These are phyloP conservation scores for Octopus sinensis DNA, from an alignment of 1,140 invertebrate genomes.

Conservation along the genomic window DNA sequence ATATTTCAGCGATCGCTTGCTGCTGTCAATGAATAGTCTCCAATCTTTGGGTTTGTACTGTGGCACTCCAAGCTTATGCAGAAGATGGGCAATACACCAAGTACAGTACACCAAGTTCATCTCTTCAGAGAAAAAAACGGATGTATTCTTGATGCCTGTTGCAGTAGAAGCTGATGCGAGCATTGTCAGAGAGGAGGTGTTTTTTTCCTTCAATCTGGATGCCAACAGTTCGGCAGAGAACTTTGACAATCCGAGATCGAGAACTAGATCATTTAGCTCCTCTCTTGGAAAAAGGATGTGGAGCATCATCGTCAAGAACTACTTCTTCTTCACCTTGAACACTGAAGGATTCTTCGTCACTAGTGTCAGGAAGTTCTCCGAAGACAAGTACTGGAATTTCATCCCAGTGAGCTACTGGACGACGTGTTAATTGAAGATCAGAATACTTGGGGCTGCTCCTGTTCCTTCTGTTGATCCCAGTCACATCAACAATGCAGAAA, in stretches of 20 bases:
- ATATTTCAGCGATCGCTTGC: not conserved
- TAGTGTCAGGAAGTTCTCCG: not conserved
- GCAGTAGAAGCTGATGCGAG: not conserved
- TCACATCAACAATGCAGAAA: not conserved
- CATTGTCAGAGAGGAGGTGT: not conserved
- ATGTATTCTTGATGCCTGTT: not conserved
- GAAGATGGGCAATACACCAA: not conserved
- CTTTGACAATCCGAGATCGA: conserved; percentile 6
- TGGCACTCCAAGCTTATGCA: not conserved
- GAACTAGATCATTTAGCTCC: conserved; percentile 10
- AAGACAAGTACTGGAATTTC: not conserved
- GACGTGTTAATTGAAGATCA: not conserved
- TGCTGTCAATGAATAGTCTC: conserved; percentile 4
- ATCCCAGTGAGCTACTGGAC: not conserved
- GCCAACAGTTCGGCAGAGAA: not conserved
- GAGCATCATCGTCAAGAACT: not conserved
- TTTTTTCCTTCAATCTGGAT: not conserved
- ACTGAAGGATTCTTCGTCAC: not conserved
- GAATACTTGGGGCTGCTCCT: not conserved
- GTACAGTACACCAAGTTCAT: not conserved
- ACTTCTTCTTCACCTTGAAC: not conserved
- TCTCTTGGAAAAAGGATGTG: not conserved
- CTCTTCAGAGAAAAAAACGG: not conserved
- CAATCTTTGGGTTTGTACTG: not conserved
- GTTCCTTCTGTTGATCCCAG: not conserved